phyloP scores from a whole-genome alignment of 2,888 invertebrate species.

The Nebria brevicollis region DNA sequence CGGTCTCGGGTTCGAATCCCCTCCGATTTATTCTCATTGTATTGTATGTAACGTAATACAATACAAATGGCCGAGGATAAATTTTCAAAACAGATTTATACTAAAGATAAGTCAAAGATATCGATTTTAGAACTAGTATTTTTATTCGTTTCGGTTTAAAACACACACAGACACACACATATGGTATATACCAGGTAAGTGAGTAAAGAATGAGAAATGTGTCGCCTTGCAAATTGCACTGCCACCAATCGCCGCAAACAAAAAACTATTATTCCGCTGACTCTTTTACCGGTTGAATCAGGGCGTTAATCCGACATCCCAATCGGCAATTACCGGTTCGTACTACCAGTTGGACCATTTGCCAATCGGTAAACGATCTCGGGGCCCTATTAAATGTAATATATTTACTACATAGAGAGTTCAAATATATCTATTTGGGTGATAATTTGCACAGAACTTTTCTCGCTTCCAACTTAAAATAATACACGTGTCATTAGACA shows the following conservation, averaged over 20 bases:
- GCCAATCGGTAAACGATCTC: not conserved
- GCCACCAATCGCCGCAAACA: too few relatives aligned
- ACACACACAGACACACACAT: not conserved
- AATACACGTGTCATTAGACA: not conserved
- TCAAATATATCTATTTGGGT: too few relatives aligned
- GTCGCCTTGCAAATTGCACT: too few relatives aligned
- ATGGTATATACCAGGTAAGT: not conserved
- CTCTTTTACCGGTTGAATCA: slow-evolving; percentile 26
- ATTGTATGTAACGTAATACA: not conserved
- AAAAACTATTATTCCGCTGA: not conserved
- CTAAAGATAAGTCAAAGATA: not conserved
- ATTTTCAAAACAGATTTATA: not conserved
- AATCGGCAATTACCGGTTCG: slow-evolving; percentile 39
- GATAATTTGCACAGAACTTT: not conserved
- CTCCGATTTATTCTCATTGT: slow-evolving; percentile 12
- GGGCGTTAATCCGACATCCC: slow-evolving; percentile 35
- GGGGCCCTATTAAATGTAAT: not conserved
- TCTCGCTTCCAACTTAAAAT: not conserved
- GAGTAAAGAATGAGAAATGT: not conserved
- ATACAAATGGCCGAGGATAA: not conserved
- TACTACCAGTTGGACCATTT: slow-evolving; percentile 4
- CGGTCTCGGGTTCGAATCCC: slow-evolving; percentile 9
- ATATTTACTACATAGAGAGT: not conserved
- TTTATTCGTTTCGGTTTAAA: too few relatives aligned
- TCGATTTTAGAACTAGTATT: not conserved